Conservation (phyloP, 2,113 vertebrate species). For the Callopanchax toddi region DNA sequence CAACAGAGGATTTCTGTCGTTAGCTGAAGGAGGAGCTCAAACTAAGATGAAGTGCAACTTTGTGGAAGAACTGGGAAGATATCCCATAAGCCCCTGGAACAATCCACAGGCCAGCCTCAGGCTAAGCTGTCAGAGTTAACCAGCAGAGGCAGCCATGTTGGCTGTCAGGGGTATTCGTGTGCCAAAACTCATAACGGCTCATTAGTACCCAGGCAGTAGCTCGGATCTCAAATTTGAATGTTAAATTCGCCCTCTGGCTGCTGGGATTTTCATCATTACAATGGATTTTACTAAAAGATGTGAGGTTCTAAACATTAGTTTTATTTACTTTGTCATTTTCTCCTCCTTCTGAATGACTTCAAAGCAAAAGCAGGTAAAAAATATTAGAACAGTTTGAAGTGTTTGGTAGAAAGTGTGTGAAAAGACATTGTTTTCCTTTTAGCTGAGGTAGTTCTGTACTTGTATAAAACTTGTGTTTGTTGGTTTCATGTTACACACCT, state of each 20-base stretch:
- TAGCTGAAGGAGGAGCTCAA: constrained; percentile 44
- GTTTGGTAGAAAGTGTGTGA: constrained; percentile 51
- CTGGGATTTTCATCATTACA: neutral
- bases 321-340: constrained; percentile 42
- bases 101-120: constrained; percentile 29
- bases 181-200: constrained; percentile 11
- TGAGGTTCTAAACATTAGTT: too few species aligned
- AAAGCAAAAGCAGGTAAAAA: constrained; percentile 81
- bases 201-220: constrained; percentile 16
- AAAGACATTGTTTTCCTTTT: constrained; percentile 25
- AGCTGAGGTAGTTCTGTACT: constrained; percentile 36
- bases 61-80: constrained; percentile 29
- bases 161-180: constrained; percentile 7
- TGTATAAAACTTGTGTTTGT: constrained; percentile 20
- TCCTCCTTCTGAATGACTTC: constrained; percentile 49
- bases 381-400: constrained; percentile 29
- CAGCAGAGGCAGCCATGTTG: constrained; percentile 26
- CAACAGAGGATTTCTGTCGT: constrained; percentile 29
- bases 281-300: neutral
- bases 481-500: constrained; percentile 13
- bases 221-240: constrained; percentile 19
- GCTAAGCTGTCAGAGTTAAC: constrained; percentile 46
- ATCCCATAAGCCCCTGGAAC: constrained; percentile 34
- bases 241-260: constrained; percentile 12
- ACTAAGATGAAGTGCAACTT: constrained; percentile 29